These are phyloP conservation scores for Discoglossus pictus DNA, from an alignment of 2,797 vertebrate genomes.

Conservation along the genomic window DNA sequence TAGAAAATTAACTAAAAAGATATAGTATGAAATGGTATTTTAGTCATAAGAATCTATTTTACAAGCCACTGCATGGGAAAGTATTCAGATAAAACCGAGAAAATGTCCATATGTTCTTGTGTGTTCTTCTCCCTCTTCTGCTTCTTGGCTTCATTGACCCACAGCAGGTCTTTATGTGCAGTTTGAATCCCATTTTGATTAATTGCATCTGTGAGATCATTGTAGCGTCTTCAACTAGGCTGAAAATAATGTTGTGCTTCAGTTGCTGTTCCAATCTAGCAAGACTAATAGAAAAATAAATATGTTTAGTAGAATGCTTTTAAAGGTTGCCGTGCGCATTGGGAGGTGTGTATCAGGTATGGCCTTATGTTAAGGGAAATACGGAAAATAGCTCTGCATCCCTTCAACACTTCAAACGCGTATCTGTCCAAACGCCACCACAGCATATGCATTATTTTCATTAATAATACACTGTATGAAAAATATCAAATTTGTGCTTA, in stretches of 20 bases:
- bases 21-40: too few species aligned
- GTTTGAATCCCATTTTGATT: conserved; percentile 50
- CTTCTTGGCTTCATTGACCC: conserved; percentile 33
- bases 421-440: too few species aligned
- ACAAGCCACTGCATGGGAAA: too few species aligned
- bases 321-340: conserved; percentile 33
- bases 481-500: too few species aligned
- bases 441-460: too few species aligned
- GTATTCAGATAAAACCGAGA: not conserved
- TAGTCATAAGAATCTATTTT: too few species aligned
- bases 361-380: conserved; percentile 18
- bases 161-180: conserved; percentile 33
- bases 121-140: conserved; percentile 4
- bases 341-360: conserved; percentile 14
- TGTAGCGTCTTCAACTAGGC: conserved; percentile 51
- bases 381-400: not conserved
- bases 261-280: conserved; percentile 42
- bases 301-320: conserved; percentile 44
- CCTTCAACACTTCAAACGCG: too few species aligned
- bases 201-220: conserved; percentile 51
- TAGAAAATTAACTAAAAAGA: too few species aligned
- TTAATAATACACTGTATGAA: too few species aligned
- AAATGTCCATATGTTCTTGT: conserved; percentile 28
- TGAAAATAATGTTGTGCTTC: conserved; percentile 49
- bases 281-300: conserved; percentile 53